A percentile compares a stretch with the other conserved stretches of the same genome.
phyloP scores from a whole-genome alignment of 1,140 invertebrate genomes.

The Wiebesia pumilae region DNA sequence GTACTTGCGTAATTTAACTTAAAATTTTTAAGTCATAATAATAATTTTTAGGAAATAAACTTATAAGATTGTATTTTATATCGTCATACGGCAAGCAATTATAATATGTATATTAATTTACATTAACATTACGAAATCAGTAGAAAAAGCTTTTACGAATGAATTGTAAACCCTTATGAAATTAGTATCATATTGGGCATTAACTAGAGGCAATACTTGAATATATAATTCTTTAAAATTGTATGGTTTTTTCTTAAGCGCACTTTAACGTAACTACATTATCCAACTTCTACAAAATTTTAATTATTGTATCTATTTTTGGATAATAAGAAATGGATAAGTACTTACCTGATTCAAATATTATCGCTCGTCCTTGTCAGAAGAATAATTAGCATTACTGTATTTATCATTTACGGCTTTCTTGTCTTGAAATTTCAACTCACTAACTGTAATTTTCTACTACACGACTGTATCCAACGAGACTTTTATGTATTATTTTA shows the following conservation, averaged over 20 bases:
- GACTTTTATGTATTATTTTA: background rate
- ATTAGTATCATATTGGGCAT: background rate
- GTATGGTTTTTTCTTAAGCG: background rate
- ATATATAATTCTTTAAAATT: background rate
- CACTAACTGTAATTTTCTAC: background rate
- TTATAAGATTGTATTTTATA: background rate
- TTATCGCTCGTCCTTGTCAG: background rate
- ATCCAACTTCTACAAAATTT: background rate
- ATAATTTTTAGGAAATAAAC: background rate
- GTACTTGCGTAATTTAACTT: background rate
- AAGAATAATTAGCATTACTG: slow-evolving; percentile 2
- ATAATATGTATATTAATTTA: no score
- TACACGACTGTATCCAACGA: background rate
- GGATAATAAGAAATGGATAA: background rate
- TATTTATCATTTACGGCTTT: slow-evolving; percentile 20
- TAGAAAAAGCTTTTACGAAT: background rate
- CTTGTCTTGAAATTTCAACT: slow-evolving; percentile 7
- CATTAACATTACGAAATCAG: no score
- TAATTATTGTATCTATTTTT: background rate
- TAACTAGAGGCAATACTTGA: background rate
- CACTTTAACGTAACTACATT: background rate
- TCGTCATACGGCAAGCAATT: background rate
- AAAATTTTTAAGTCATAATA: background rate
- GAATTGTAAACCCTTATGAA: background rate
- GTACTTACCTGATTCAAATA: background rate